Conservation (phyloP, 2,113 vertebrate species). For the Sceloporus undulatus region DNA sequence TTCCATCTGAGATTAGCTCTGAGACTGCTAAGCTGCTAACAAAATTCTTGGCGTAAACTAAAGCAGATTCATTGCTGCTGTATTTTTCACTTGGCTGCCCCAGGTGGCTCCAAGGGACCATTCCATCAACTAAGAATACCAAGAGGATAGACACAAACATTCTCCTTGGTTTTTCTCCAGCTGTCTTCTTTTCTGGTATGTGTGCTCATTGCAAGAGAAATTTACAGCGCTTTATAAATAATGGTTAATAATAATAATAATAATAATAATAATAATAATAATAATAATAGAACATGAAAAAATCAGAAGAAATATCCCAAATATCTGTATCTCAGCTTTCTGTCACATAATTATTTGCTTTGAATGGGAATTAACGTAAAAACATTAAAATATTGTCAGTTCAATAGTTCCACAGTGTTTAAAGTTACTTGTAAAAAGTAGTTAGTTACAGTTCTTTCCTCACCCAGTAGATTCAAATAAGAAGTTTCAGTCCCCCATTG, state of each 20-base stretch:
- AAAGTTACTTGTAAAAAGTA: too few species aligned
- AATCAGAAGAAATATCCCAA: background rate
- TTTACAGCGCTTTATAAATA: too few species aligned
- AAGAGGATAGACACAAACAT: background rate
- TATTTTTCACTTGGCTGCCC: conserved; percentile 28
- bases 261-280: too few species aligned
- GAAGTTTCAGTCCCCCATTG: too few species aligned
- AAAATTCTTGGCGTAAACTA: conserved; percentile 14
- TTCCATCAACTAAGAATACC: conserved; percentile 13
- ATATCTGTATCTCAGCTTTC: background rate
- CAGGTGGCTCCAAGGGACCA: background rate
- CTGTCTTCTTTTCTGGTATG: background rate
- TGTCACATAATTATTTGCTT: background rate
- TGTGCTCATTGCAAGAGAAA: background rate
- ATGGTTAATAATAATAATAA: too few species aligned
- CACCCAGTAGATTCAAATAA: too few species aligned
- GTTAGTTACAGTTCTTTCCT: too few species aligned
- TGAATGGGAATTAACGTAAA: background rate
- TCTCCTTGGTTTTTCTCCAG: background rate
- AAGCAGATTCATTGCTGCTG: background rate
- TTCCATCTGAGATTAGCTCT: conserved; percentile 1
- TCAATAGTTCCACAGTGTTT: too few species aligned
- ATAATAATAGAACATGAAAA: background rate
- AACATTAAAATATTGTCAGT: too few species aligned
- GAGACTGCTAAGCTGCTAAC: conserved; percentile 14